These are phyloP conservation scores for Mastacembelus armatus DNA, from an alignment of 2,797 vertebrate species.

Conservation along the genomic window DNA sequence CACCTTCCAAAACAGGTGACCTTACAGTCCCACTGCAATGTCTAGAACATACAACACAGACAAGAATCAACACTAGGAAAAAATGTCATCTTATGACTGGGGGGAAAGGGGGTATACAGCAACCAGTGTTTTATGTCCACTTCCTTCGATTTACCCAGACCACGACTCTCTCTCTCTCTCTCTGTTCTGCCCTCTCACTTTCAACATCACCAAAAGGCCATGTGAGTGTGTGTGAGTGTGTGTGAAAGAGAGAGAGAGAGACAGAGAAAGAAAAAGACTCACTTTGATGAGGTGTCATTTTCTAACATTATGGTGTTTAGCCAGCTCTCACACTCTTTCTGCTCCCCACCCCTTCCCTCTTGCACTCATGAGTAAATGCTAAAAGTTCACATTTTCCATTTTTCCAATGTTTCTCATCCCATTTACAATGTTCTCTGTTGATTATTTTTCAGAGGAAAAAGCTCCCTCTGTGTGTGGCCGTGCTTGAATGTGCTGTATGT, in stretches of 20 bases:
- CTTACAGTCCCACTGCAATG: conserved; percentile 3
- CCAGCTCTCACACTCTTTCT: not conserved
- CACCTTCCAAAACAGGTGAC: not conserved
- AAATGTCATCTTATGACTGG: not conserved
- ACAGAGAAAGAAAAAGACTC: conserved; percentile 23
- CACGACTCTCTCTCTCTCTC: conserved; percentile 14
- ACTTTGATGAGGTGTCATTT: conserved; percentile 17
- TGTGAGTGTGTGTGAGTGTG: conserved; percentile 3
- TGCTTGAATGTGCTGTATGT: not conserved
- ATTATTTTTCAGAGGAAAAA: conserved; percentile 31
- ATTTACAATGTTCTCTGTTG: conserved; percentile 30
- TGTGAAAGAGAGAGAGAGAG: not conserved
- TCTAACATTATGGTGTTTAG: conserved; percentile 13
- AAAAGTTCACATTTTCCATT: conserved; percentile 42
- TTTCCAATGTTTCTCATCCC: conserved; percentile 16
- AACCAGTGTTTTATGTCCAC: conserved; percentile 13
- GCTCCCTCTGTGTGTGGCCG: conserved; percentile 2
- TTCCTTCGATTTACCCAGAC: conserved; percentile 22
- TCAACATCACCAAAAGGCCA: conserved; percentile 44
- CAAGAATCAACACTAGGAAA: conserved; percentile 22
- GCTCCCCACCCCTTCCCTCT: not conserved
- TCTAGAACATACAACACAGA: conserved; percentile 11
- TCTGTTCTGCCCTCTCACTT: conserved; percentile 26
- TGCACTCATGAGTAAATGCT: conserved; percentile 27
- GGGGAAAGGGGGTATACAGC: conserved; percentile 10